phyloP scores from a whole-genome alignment of 2,888 invertebrate genomes.

The Scaptomyza tumidula region DNA sequence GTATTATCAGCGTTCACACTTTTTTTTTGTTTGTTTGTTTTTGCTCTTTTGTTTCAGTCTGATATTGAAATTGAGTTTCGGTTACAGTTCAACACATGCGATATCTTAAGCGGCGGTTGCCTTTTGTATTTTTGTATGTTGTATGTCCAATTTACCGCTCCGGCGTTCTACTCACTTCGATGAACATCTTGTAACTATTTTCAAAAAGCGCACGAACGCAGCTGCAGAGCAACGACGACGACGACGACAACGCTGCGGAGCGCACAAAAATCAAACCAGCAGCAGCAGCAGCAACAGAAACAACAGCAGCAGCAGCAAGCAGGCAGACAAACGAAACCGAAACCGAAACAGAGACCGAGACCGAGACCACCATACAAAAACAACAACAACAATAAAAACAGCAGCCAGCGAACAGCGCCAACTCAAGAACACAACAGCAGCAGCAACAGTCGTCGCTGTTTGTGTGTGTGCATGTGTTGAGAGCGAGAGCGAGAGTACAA shows the following conservation, averaged over 20 bases:
- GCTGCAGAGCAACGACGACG: slow-evolving; percentile 75
- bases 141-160: slow-evolving; percentile 74
- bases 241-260: slow-evolving; percentile 57
- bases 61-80: slow-evolving; percentile 39
- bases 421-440: slow-evolving; percentile 62
- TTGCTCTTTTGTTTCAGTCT: slow-evolving; percentile 32
- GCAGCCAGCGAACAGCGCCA: slow-evolving; percentile 48
- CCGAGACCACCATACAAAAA: slow-evolving; percentile 57
- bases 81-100: slow-evolving; percentile 45
- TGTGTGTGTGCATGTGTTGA: slow-evolving; percentile 11
- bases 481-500: slow-evolving; percentile 39
- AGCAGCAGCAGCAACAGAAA: slow-evolving; percentile 55
- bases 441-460: slow-evolving; percentile 30
- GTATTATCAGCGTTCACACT: slow-evolving; percentile 19
- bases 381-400: slow-evolving; percentile 41
- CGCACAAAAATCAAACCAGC: slow-evolving; percentile 70
- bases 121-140: slow-evolving; percentile 34
- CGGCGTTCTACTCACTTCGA: slow-evolving; percentile 83
- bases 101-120: slow-evolving; percentile 50
- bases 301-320: slow-evolving; percentile 40
- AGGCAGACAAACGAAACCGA: slow-evolving; percentile 66
- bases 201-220: slow-evolving; percentile 82
- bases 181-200: slow-evolving; percentile 84
- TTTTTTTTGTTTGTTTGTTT: slow-evolving; percentile 11
- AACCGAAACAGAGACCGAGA: slow-evolving; percentile 65